Base-by-base conservation (phyloP, 2,113 vertebrate genomes). In the Ammospiza caudacuta region DNA sequence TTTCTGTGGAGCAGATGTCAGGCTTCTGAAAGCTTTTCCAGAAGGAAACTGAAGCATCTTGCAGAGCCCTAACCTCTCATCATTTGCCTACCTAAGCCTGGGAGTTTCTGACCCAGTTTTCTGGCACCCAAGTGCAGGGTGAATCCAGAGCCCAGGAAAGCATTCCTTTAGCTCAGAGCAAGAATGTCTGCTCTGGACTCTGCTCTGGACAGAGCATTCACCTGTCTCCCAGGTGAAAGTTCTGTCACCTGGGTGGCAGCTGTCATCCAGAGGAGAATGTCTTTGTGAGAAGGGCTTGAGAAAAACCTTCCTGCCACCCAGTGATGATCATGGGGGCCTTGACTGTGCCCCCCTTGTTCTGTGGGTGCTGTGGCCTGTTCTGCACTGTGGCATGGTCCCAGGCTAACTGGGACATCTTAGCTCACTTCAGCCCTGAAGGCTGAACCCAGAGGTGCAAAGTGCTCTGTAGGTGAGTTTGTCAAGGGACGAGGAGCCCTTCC, bases 291-390 rank as follows among this genome's bases (percentile, higher is more conserved):
- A 77, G 51, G 83, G 73, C 68, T 77, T 0, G 1, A 39, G 51
- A 64, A 90, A 90, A 58, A 41, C 57, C 57, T 79, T 89, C 24
- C 78, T 82, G 70, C 46, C 31, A 35, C 39, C 11, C 46, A 31
- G 29, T 28, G 63, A n/a, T 44, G 58, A 11, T 59, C 78, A 12
- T 1, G 0, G 51, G 55, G 27, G 5, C 77, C 44, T 82, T 2
- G 3, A 7, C 23, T 58, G 35, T 52, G 37, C 43, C 9, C 0
- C 33, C 0, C 0, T 2, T 64, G 15, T 2, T 8, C 59, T 51
- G 28, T 46, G 47, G 33, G 44, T 87, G 35, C 87, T 80, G 68
- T 33, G 37, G 39, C 57, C 84, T 82, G 37, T 70, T 84, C 47
- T 59, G 49, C 46, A 4, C 57, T 44, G 47, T 39, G n/a, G 19